These are phyloP conservation scores for Automeris io DNA, from an alignment of 2,888 invertebrate species.

Conservation along the genomic window DNA sequence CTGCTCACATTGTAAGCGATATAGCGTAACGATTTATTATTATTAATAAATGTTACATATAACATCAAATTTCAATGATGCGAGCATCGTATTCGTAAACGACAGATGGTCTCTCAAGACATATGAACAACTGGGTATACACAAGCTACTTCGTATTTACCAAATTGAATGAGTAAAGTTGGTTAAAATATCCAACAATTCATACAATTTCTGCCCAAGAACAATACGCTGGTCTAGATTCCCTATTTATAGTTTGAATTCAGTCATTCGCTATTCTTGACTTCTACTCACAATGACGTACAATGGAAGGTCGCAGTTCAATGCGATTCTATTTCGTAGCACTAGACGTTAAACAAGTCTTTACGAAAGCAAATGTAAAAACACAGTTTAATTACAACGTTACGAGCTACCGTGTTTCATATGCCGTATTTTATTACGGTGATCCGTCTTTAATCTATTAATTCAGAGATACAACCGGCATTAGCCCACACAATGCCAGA, in stretches of 20 bases:
- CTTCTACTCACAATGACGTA: background rate
- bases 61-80: too few relatives aligned
- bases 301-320: background rate
- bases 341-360: background rate
- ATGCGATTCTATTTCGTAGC: background rate
- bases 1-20: too few relatives aligned
- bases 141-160: too few relatives aligned
- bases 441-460: conserved; percentile 11
- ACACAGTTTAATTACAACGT: conserved; percentile 1
- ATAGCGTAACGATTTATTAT: too few relatives aligned
- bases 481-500: conserved; percentile 12
- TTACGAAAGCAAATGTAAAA: background rate
- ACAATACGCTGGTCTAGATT: too few relatives aligned
- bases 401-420: conserved; percentile 3
- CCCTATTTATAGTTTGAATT: background rate
- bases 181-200: too few relatives aligned
- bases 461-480: conserved; percentile 16
- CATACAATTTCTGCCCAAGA: too few relatives aligned
- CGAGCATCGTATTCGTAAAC: too few relatives aligned
- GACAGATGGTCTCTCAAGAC: too few relatives aligned
- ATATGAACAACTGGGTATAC: too few relatives aligned
- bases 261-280: background rate
- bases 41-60: too few relatives aligned
- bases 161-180: too few relatives aligned
- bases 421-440: background rate